These are phyloP conservation scores for Mythimna ferrago DNA, from an alignment of 2,888 invertebrate genomes.

Conservation along the genomic window DNA sequence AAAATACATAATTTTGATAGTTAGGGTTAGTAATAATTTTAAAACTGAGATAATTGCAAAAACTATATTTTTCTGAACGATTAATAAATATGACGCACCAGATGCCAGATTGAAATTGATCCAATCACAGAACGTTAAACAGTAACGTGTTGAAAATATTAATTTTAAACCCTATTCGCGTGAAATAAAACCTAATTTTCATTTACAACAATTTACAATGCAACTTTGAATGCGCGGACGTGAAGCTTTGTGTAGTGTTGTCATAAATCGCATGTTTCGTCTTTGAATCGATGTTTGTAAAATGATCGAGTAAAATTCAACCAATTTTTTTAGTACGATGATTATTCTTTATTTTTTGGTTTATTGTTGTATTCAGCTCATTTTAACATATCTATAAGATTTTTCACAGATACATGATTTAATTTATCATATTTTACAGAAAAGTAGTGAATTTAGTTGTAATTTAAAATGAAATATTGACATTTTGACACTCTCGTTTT, in stretches of 20 bases:
- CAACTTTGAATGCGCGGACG: conserved; percentile 53
- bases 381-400: no score
- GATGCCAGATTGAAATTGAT: conserved; percentile 40
- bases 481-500: background rate
- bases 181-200: background rate
- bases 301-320: background rate
- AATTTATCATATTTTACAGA: no score
- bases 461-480: no score
- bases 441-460: no score
- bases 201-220: conserved; percentile 19
- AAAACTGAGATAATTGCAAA: background rate
- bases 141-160: background rate
- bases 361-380: no score
- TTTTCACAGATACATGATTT: no score
- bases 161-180: background rate
- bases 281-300: background rate
- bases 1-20: background rate
- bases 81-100: conserved; percentile 54
- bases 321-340: background rate
- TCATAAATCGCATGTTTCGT: background rate
- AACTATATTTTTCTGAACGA: conserved; percentile 36
- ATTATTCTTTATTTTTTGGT: background rate
- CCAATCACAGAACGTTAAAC: conserved; percentile 44
- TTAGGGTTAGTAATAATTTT: background rate
- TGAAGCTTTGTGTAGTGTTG: conserved; percentile 56